Conservation (phyloP, 2,797 vertebrate species). For the Kryptopterus vitreolus region DNA sequence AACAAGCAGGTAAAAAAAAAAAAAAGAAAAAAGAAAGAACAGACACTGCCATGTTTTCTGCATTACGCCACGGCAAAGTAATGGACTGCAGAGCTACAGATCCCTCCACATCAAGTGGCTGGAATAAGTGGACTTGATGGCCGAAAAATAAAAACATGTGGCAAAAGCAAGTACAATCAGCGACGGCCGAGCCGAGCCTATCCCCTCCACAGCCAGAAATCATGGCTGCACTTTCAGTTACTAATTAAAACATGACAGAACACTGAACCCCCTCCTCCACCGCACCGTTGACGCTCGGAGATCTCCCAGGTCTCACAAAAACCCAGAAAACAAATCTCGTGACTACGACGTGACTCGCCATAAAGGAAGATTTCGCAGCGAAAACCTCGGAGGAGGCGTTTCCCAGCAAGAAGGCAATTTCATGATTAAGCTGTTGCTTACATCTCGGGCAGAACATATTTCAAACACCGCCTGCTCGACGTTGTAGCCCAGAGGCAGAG, state of each 20-base stretch:
- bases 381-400: slow-evolving; percentile 1
- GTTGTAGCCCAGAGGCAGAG: slow-evolving; percentile 38
- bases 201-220: slow-evolving; percentile 35
- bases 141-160: slow-evolving; percentile 66
- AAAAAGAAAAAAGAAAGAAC: too few species aligned
- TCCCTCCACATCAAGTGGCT: slow-evolving; percentile 46
- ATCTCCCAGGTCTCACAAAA: background rate
- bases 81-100: slow-evolving; percentile 46
- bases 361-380: slow-evolving; percentile 27
- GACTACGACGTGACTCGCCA: slow-evolving; percentile 33
- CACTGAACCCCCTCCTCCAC: slow-evolving; percentile 12
- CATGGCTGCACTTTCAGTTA: slow-evolving; percentile 52
- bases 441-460: slow-evolving; percentile 45
- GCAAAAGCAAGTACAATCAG: slow-evolving; percentile 62
- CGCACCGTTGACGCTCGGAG: slow-evolving; percentile 1
- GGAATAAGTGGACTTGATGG: slow-evolving; percentile 54
- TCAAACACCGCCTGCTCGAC: slow-evolving; percentile 45
- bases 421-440: slow-evolving; percentile 53
- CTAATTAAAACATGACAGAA: slow-evolving; percentile 67
- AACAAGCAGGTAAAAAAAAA: slow-evolving; percentile 62
- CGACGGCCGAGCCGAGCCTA: slow-evolving; percentile 45
- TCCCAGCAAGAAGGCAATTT: slow-evolving; percentile 28
- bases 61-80: slow-evolving; percentile 48
- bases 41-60: slow-evolving; percentile 51
- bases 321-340: slow-evolving; percentile 6